These are phyloP conservation scores for Todiramphus saurophagus DNA, from an alignment of 2,113 vertebrate species.

Conservation along the genomic window DNA sequence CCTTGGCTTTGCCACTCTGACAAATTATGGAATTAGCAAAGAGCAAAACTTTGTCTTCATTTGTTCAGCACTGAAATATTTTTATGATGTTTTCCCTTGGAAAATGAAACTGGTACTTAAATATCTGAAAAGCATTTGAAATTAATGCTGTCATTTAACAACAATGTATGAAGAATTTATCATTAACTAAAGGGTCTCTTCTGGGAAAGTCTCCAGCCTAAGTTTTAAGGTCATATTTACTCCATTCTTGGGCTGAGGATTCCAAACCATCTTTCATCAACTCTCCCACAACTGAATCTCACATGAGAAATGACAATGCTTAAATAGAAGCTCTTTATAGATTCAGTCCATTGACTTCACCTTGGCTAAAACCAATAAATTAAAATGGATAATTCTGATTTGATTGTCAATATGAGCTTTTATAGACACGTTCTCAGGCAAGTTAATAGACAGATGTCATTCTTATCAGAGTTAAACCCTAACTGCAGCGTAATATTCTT, in stretches of 20 bases:
- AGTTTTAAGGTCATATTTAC: not conserved
- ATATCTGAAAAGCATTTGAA: constrained; percentile 24
- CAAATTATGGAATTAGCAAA: not conserved
- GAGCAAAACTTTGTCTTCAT: not conserved
- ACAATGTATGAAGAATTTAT: not conserved
- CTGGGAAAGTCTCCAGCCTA: not conserved
- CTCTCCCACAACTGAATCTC: not conserved
- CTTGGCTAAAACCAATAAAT: not conserved
- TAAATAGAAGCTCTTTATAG: not conserved
- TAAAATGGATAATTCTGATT: not conserved
- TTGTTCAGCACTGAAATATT: not conserved
- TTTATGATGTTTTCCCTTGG: not conserved
- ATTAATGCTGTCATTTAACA: not conserved
- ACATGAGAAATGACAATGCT: not conserved
- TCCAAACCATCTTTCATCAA: not conserved
- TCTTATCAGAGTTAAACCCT: not conserved
- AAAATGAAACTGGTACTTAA: not conserved
- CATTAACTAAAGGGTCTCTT: not conserved
- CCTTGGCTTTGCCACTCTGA: constrained; percentile 3
- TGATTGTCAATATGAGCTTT: constrained; percentile 16
- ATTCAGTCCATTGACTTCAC: not conserved
- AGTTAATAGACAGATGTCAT: not conserved
- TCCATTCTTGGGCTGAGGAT: not conserved
- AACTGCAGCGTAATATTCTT: not conserved
- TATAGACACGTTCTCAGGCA: not conserved